Base-by-base conservation (phyloP, 2,113 vertebrate genomes). In the Bombycilla garrulus region DNA sequence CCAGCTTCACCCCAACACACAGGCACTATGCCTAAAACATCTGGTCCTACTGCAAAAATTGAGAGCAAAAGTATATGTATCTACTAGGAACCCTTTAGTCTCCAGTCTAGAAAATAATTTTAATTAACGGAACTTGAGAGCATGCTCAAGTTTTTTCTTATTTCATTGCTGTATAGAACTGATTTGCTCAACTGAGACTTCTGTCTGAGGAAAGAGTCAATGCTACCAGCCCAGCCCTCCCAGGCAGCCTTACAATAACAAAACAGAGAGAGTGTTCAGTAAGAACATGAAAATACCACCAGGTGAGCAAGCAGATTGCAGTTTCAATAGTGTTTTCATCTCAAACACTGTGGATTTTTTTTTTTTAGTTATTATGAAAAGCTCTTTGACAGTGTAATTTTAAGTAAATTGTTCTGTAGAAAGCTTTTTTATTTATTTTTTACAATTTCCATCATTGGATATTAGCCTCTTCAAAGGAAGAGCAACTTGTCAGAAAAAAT, bases 291-390 rank as follows among this genome's bases (percentile, higher is more conserved):
- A 92, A 94, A 93, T 88, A 86, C 92, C 81, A 94, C 87, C 85
- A 95, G 87, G 94, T 95, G 90, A 95, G 94, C 64, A 91, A 95
- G 71, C 73, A 94, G 81, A 86, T 64, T 95, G 84, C 58, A 66
- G 64, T 88, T 96, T 93, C 87, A 88, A 78, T 81, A 83, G 86
- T 61, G 67, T 90, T 94, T 96, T 94, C 79, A 88, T 90, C 69
- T 76, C 20, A 93, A 93, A 84, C 73, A 42, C 47, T 77, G 50
- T 76, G 90, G 58, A 4, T 66, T 78, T 76, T 81, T 86, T 76
- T 81, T 86, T 91, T 93, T 70, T 47, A 61, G 85, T 95, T 91
- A 81, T 70, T 92, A 81, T 88, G 76, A 90, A 92, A 92, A 96
- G 44, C 64, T 93, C 86, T 74, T 90, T 81, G 53, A 78, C 76